Conservation (phyloP, 2,113 vertebrate species). For the Turnix velox region DNA sequence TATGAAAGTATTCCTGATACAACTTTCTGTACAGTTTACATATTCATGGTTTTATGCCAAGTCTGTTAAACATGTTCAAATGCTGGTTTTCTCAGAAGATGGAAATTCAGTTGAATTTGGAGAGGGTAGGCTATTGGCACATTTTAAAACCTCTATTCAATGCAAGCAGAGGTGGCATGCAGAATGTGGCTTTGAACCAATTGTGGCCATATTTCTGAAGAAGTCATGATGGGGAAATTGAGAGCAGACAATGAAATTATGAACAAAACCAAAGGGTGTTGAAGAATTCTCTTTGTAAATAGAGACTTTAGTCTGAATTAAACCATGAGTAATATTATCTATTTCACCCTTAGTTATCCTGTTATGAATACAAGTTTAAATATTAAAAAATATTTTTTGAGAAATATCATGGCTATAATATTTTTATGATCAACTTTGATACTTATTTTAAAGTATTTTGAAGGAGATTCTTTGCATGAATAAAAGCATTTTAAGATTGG, state of each 20-base stretch:
- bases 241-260: neutral
- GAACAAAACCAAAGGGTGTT: neutral
- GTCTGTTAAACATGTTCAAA: neutral
- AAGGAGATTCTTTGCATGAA: neutral
- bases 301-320: neutral
- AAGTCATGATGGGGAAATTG: neutral
- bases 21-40: neutral
- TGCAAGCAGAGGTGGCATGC: rapidly evolving
- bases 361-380: neutral
- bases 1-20: neutral
- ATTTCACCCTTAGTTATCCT: neutral
- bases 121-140: neutral
- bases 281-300: neutral
- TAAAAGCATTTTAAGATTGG: neutral
- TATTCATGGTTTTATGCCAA: neutral
- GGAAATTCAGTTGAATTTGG: neutral
- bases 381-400: neutral
- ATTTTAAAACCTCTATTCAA: neutral
- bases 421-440: neutral
- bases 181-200: neutral
- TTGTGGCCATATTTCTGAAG: neutral
- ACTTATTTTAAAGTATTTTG: neutral
- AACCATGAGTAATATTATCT: neutral
- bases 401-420: neutral
- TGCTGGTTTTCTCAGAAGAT: neutral